Percentiles rank a stretch among this genome's conserved stretches.
These are phyloP conservation scores for Onchidella celtica DNA, from an alignment of 2,888 invertebrate species.

Conservation along the genomic window DNA sequence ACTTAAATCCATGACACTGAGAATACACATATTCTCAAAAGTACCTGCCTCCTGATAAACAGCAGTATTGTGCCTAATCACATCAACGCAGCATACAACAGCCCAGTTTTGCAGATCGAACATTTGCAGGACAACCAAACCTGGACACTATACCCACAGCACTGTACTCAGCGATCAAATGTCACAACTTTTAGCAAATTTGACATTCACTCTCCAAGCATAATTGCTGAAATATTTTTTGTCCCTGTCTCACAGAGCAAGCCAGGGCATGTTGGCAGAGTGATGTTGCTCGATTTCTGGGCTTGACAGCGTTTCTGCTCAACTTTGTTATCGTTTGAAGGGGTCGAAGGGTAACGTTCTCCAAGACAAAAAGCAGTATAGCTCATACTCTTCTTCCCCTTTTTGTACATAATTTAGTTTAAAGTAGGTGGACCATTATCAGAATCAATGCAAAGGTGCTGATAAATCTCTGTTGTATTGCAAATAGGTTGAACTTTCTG, in stretches of 20 bases:
- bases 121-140: slow-evolving; percentile 3
- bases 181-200: slow-evolving; percentile 14
- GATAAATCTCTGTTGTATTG: too few relatives aligned
- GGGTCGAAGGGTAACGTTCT: slow-evolving; percentile 45
- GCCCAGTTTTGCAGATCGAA: slow-evolving; percentile 16
- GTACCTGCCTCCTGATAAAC: slow-evolving; percentile 13
- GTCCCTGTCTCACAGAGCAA: slow-evolving; percentile 53
- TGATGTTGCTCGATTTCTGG: slow-evolving; percentile 26
- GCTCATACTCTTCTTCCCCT: background rate
- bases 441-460: too few relatives aligned
- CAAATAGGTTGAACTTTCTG: too few relatives aligned
- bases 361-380: background rate
- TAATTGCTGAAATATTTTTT: slow-evolving; percentile 44
- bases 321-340: slow-evolving; percentile 43
- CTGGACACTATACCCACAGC: slow-evolving; percentile 21
- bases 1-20: slow-evolving; percentile 23
- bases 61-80: background rate
- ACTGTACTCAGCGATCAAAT: slow-evolving; percentile 7
- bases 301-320: slow-evolving; percentile 32
- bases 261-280: slow-evolving; percentile 39
- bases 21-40: slow-evolving; percentile 15
- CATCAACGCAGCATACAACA: slow-evolving; percentile 32
- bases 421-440: background rate
- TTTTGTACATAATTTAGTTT: background rate
- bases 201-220: slow-evolving; percentile 15